Evolutionary conservation across 1,140 invertebrate genomes (phyloP).

Genomic region (Orussus abietinus): DNA sequence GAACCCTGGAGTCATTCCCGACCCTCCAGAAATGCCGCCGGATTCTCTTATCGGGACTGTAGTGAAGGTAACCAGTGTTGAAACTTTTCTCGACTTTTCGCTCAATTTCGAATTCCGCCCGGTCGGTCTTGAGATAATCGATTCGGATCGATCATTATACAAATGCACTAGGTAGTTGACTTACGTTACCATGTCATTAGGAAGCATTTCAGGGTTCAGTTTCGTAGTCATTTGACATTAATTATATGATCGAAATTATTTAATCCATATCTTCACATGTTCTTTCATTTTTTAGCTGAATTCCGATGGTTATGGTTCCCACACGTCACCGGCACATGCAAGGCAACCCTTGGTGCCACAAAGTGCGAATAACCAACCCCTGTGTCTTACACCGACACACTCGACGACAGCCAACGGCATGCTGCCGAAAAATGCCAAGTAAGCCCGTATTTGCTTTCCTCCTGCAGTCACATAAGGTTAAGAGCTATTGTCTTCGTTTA

Average conservation of each 20-base stretch:
- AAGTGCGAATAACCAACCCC: constrained; percentile 54
- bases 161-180: too few relatives aligned
- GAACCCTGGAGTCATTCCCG: constrained; percentile 56
- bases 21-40: constrained; percentile 58
- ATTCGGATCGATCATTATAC: too few relatives aligned
- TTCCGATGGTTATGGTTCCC: constrained; percentile 75
- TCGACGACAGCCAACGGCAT: constrained; percentile 43
- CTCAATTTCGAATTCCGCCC: too few relatives aligned
- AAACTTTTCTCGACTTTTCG: constrained; percentile 5
- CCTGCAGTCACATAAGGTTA: too few relatives aligned
- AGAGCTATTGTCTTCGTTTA: too few relatives aligned
- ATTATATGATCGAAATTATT: too few relatives aligned
- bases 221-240: too few relatives aligned
- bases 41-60: constrained; percentile 75
- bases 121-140: too few relatives aligned
- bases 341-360: constrained; percentile 63
- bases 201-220: too few relatives aligned
- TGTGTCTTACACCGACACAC: constrained; percentile 53
- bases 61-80: constrained; percentile 66
- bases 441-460: too few relatives aligned
- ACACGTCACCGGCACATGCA: constrained; percentile 77
- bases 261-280: not conserved
- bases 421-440: constrained; percentile 86
- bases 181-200: too few relatives aligned
- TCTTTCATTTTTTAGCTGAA: constrained; percentile 60